Evolutionary conservation across 2,797 vertebrate genomes (phyloP).

Genomic region (Scolopax rusticola): DNA sequence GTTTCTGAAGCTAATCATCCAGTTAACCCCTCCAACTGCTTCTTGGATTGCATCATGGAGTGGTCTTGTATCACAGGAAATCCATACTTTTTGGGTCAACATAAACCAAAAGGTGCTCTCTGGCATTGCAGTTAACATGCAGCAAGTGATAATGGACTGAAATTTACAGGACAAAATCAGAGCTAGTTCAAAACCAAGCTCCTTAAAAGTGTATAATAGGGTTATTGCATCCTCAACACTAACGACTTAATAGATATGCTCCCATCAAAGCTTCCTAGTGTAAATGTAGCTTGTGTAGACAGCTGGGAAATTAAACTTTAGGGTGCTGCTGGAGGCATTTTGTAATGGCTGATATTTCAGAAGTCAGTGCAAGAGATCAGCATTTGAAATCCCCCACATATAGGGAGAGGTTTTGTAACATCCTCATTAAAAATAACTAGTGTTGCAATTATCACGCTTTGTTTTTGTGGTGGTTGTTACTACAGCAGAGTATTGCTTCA

Average conservation of each 20-base stretch:
- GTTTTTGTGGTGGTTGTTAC: background rate
- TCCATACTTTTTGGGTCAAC: background rate
- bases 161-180: background rate
- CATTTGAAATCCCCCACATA: background rate
- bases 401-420: background rate
- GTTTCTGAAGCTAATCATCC: conserved; percentile 34
- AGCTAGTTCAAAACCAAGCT: background rate
- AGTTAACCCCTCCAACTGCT: conserved; percentile 31
- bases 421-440: background rate
- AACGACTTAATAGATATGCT: background rate
- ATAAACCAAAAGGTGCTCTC: background rate
- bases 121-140: background rate
- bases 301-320: background rate
- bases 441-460: background rate
- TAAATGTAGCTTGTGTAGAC: background rate
- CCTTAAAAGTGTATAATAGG: background rate
- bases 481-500: accelerated
- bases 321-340: background rate
- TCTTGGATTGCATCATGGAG: conserved; percentile 15
- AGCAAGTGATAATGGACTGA: background rate
- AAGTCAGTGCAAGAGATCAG: background rate
- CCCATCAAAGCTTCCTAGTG: background rate
- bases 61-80: background rate
- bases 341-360: accelerated
- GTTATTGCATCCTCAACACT: background rate